These are phyloP conservation scores for Actenoides lindsayi DNA, from an alignment of 2,113 vertebrate genomes.

Conservation along the genomic window DNA sequence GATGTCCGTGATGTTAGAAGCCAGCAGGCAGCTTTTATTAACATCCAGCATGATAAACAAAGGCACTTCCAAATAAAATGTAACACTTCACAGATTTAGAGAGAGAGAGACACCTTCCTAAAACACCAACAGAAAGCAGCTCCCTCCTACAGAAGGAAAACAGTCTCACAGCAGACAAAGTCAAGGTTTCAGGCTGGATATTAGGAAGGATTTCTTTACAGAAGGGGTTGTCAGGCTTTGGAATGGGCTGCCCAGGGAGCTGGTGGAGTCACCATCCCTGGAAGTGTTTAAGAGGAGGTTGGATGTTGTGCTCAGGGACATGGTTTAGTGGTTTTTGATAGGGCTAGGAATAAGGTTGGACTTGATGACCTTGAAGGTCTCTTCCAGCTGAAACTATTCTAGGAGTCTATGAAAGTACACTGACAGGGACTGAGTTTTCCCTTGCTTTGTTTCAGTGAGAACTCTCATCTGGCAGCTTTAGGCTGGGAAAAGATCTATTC, in stretches of 20 bases:
- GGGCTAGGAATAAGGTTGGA: too few relatives aligned
- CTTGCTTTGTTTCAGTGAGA: neutral
- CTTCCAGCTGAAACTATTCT: too few relatives aligned
- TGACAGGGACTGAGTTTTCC: neutral
- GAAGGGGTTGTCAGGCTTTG: too few relatives aligned
- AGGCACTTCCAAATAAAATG: constrained; percentile 14
- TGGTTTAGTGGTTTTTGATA: too few relatives aligned
- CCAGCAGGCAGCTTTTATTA: neutral
- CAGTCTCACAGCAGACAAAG: neutral
- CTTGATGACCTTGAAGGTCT: too few relatives aligned
- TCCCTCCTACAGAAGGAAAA: neutral
- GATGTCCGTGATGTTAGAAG: neutral
- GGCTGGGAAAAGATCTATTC: neutral
- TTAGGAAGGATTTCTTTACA: too few relatives aligned
- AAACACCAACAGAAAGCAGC: neutral
- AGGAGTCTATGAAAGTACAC: too few relatives aligned
- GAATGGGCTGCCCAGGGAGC: too few relatives aligned
- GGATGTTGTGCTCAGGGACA: too few relatives aligned
- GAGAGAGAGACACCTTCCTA: constrained; percentile 1
- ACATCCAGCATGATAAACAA: constrained; percentile 9
- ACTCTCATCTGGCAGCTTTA: neutral
- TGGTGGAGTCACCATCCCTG: too few relatives aligned
- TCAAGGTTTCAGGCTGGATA: too few relatives aligned
- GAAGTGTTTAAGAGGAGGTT: too few relatives aligned
- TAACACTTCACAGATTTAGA: neutral